Base-by-base conservation (phyloP, 2,797 vertebrate species). In the Mormyrops boulengeri region DNA sequence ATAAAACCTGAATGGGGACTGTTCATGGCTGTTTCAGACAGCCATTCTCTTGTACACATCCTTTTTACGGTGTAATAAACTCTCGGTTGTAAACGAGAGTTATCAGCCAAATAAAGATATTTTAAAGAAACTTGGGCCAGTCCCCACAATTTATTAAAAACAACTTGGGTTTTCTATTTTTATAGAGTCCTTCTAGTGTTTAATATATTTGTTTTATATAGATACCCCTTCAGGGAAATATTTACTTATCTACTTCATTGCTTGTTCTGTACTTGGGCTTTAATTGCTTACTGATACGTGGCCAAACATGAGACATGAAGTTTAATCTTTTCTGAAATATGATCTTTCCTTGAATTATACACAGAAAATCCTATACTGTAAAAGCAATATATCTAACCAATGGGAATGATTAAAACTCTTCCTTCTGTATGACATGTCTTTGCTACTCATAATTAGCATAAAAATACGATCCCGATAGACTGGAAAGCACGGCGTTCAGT, bases 81-180 rank as follows among this genome's bases (percentile, higher is more conserved):
- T 90, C 62, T 89, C 5, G 47, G 85, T 90, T 91, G 91, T 89
- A 89, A 92, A 92, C 89, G 89, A 89, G 91, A 90, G 87, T 90
- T 91, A 88, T 92, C 91, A 89, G 90, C 90, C 92, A 92, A 92
- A 91, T 92, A 92, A 93, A 87, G 90, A 85, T 88, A 85, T 91
- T 91, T 93, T 91, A 90, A 85, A 91, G 85, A 55, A 34, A 87
- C 89, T 85, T 86, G 82, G 66, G 47, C 60, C 47, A 50, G 41
- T 80, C 14, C 57, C 52, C 57, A 49, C 87, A 60, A 47, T 85
- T 52, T 69, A 8, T 44, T 41, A 57, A 55, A 38, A 87, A 60
- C 26, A 60, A 87, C 34, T 38, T 34, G 38, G 14, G 34, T 49
- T 87, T 89, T 90, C 26, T 85, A 66, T 90, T 91, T 90, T 91